These are phyloP conservation scores for Hyppa rectilinea DNA, from an alignment of 2,888 invertebrate species.

Conservation along the genomic window DNA sequence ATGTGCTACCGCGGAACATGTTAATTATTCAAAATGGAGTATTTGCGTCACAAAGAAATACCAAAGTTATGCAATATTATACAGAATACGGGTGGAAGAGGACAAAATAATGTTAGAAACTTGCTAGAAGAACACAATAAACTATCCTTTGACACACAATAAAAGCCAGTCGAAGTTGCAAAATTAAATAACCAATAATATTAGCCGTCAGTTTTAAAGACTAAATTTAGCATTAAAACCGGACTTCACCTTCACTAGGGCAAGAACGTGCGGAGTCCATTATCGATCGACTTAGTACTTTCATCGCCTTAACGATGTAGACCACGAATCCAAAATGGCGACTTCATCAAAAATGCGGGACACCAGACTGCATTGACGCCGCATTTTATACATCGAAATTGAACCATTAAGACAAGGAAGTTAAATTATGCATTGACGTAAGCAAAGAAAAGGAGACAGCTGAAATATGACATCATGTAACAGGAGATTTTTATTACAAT, in stretches of 20 bases:
- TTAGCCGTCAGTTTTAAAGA: neutral
- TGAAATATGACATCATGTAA: constrained; percentile 26
- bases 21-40: constrained; percentile 36
- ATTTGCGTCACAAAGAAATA: constrained; percentile 47
- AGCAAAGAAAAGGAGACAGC: constrained; percentile 31
- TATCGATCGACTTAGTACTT: constrained; percentile 57
- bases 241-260: constrained; percentile 47
- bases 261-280: constrained; percentile 24
- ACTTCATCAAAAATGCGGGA: constrained; percentile 52
- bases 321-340: constrained; percentile 46
- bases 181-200: constrained; percentile 34
- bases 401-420: constrained; percentile 52
- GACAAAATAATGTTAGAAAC: constrained; percentile 15
- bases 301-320: constrained; percentile 46
- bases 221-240: constrained; percentile 33
- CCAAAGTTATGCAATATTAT: constrained; percentile 32
- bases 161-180: neutral
- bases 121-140: neutral
- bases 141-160: constrained; percentile 5
- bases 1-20: constrained; percentile 23
- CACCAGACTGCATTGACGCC: constrained; percentile 41
- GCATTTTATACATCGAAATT: constrained; percentile 50
- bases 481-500: constrained; percentile 34
- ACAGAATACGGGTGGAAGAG: constrained; percentile 34
- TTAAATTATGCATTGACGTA: constrained; percentile 28